These are phyloP conservation scores for Galendromus occidentalis DNA, from an alignment of 1,140 invertebrate genomes.

Conservation along the genomic window DNA sequence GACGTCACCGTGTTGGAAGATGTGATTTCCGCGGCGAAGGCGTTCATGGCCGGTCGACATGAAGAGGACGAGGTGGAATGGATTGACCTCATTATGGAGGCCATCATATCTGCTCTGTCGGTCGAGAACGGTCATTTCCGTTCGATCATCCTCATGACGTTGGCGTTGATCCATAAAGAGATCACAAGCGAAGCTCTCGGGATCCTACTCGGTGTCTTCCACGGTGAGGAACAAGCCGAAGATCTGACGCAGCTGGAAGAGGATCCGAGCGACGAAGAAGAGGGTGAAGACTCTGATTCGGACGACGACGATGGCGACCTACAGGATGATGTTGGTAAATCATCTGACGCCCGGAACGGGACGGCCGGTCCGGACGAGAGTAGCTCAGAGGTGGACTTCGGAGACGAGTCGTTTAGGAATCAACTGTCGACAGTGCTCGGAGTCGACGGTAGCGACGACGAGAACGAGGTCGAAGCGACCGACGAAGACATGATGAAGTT, in stretches of 20 bases:
- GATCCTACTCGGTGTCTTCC: not conserved
- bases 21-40: not conserved
- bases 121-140: not conserved
- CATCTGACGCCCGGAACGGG: not conserved
- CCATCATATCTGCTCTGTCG: not conserved
- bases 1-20: constrained; percentile 6
- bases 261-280: not conserved
- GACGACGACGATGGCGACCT: not conserved
- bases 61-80: constrained; percentile 2
- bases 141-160: not conserved
- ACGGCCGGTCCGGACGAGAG: not conserved
- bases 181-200: not conserved
- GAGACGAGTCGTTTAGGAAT: not conserved
- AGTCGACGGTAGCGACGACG: not conserved
- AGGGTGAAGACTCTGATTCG: not conserved
- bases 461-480: not conserved
- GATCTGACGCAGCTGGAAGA: constrained; percentile 1
- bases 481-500: constrained; percentile 6
- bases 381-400: constrained; percentile 2
- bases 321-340: not conserved
- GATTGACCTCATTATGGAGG: constrained; percentile 2
- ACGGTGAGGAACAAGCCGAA: not conserved
- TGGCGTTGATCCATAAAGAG: not conserved
- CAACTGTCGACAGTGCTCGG: constrained; percentile 2
- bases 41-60: not conserved